phyloP scores from a whole-genome alignment of 2,113 vertebrate species.

The Pyrgilauda ruficollis region DNA sequence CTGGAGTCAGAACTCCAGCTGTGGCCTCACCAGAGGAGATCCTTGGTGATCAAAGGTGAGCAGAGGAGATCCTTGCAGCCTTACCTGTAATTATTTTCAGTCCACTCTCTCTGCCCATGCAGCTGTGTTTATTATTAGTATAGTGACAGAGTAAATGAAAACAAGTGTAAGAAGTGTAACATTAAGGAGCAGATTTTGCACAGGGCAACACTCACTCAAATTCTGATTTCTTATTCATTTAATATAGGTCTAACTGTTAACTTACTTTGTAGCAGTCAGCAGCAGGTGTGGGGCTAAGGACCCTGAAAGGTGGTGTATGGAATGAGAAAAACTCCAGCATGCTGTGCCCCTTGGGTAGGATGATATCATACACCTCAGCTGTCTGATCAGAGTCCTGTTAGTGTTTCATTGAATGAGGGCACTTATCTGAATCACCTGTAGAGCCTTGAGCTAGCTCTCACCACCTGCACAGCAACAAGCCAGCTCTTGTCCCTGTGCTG shows the following conservation, averaged over 20 bases:
- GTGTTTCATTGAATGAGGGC: not conserved
- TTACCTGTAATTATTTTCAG: not conserved
- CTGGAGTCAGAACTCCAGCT: not conserved
- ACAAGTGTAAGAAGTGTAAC: not conserved
- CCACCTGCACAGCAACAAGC: not conserved
- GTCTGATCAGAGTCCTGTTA: not conserved
- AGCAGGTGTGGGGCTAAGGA: not conserved
- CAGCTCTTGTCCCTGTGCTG: not conserved
- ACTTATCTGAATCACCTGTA: not conserved
- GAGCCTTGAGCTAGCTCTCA: not conserved
- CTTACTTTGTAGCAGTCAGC: not conserved
- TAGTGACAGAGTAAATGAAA: not conserved
- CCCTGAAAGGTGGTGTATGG: not conserved
- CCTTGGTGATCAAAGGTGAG: not conserved
- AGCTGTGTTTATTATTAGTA: not conserved
- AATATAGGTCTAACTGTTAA: not conserved
- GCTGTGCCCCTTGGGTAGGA: not conserved
- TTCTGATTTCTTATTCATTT: not conserved
- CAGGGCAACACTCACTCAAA: fast-evolving
- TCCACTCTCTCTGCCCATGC: not conserved
- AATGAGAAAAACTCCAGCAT: not conserved
- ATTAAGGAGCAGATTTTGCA: not conserved
- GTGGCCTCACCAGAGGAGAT: not conserved
- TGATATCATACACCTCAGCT: not conserved
- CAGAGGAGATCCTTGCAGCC: not conserved